phyloP scores from a whole-genome alignment of 2,797 vertebrate species.

The Chaetodon trifasciatus region DNA sequence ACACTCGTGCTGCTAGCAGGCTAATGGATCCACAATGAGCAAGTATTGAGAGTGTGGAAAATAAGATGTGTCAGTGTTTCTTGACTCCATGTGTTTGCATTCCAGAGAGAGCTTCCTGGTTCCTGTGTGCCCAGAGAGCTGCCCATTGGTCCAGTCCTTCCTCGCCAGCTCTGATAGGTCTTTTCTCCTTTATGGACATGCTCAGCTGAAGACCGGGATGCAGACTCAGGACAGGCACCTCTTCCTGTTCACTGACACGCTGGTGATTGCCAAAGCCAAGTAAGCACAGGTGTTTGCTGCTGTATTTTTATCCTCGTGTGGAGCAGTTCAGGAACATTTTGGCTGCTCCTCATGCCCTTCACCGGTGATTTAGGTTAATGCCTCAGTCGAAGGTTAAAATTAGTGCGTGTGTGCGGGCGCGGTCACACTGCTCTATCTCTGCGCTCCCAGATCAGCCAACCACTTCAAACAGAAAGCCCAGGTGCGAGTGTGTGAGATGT shows the following conservation, averaged over 20 bases:
- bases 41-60: no score
- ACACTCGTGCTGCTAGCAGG: no score
- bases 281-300: conserved; percentile 30
- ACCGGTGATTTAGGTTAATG: not conserved
- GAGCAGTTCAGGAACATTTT: not conserved
- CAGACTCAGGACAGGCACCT: conserved; percentile 91
- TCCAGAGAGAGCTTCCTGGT: conserved; percentile 76
- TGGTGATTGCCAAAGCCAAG: conserved; percentile 92
- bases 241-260: conserved; percentile 89
- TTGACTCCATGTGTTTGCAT: not conserved
- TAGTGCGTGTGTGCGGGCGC: not conserved
- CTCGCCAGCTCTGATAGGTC: conserved; percentile 64
- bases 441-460: conserved; percentile 69
- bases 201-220: conserved; percentile 88
- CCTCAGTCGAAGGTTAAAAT: not conserved
- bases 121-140: conserved; percentile 76
- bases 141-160: conserved; percentile 78
- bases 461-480: conserved; percentile 90
- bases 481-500: conserved; percentile 88
- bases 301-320: conserved; percentile 50
- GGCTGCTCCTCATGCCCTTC: not conserved
- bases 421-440: conserved; percentile 63
- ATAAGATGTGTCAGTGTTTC: not conserved
- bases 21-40: no score
- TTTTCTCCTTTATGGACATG: conserved; percentile 85